Conservation (phyloP, 2,797 vertebrate species). For the Clarias fuscus region DNA sequence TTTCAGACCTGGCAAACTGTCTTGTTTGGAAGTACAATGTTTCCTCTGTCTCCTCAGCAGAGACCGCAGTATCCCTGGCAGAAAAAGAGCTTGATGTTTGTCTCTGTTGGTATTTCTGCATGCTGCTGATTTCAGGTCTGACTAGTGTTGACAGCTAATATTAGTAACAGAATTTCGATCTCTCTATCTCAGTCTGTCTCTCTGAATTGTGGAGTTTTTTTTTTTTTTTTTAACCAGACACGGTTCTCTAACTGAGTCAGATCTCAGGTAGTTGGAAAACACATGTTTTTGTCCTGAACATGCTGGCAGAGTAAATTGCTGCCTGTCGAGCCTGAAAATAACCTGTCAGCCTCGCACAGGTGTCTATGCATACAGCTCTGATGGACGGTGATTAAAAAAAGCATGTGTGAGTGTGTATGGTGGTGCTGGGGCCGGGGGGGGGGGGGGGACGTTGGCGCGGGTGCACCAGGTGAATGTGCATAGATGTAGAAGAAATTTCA, state of each 20-base stretch:
- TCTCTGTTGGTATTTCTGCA: conserved; percentile 19
- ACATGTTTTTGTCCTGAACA: conserved; percentile 23
- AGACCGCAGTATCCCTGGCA: background rate
- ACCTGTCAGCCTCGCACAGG: conserved; percentile 56
- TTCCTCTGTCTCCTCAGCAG: conserved; percentile 32
- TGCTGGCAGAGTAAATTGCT: conserved; percentile 12
- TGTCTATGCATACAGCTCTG: conserved; percentile 25
- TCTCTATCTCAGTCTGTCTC: background rate
- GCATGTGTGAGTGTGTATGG: conserved; percentile 23
- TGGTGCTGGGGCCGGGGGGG: background rate
- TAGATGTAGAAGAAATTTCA: background rate
- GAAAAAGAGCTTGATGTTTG: conserved; percentile 14
- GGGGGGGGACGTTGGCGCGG: background rate
- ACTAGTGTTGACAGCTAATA: conserved; percentile 29
- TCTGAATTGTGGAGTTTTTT: conserved; percentile 11
- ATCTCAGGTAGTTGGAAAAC: conserved; percentile 29
- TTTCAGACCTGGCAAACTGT: background rate
- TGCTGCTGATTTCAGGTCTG: conserved; percentile 4
- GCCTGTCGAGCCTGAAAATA: conserved; percentile 46
- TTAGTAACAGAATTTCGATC: conserved; percentile 19
- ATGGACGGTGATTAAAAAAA: conserved; percentile 19
- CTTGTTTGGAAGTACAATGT: conserved; percentile 32
- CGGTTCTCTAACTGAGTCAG: background rate
- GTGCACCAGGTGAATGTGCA: background rate
- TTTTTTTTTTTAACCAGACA: background rate